Evolutionary conservation across 92 coral and sea anemone species (phyloP).

Genomic region (Porites lobata): DNA sequence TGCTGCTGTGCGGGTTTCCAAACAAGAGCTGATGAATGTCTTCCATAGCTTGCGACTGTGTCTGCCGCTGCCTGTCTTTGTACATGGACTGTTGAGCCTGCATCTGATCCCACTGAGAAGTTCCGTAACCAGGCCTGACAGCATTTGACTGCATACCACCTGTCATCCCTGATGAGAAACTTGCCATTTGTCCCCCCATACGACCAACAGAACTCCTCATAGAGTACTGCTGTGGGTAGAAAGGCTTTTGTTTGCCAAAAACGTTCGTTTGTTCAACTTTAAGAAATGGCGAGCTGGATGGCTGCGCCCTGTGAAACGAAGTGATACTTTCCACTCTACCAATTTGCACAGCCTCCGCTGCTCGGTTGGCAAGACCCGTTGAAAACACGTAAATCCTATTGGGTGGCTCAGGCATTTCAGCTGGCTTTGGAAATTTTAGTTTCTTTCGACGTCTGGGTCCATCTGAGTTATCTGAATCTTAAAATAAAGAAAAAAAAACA

Average conservation of each 20-base stretch:
- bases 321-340: slow-evolving; percentile 89
- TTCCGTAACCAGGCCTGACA: slow-evolving; percentile 72
- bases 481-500: neutral
- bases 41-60: slow-evolving; percentile 80
- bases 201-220: slow-evolving; percentile 45
- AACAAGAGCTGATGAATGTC: slow-evolving; percentile 92
- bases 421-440: slow-evolving; percentile 64
- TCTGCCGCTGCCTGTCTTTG: slow-evolving; percentile 84
- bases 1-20: slow-evolving; percentile 75
- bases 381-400: slow-evolving; percentile 95
- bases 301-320: slow-evolving; percentile 93
- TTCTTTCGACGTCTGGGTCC: slow-evolving; percentile 89
- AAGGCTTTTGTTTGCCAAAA: slow-evolving; percentile 84
- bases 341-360: slow-evolving; percentile 96
- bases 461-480: slow-evolving; percentile 98
- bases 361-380: slow-evolving; percentile 97
- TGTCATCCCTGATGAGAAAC: slow-evolving; percentile 69
- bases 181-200: slow-evolving; percentile 58
- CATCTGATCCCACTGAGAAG: slow-evolving; percentile 81
- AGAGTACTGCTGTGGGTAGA: slow-evolving; percentile 72
- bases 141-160: slow-evolving; percentile 62
- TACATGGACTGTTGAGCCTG: slow-evolving; percentile 82
- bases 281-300: slow-evolving; percentile 84
- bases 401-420: slow-evolving; percentile 82
- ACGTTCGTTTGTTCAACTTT: slow-evolving; percentile 79